phyloP scores from a whole-genome alignment of 2,797 vertebrate species.

The Chaunax sp. region DNA sequence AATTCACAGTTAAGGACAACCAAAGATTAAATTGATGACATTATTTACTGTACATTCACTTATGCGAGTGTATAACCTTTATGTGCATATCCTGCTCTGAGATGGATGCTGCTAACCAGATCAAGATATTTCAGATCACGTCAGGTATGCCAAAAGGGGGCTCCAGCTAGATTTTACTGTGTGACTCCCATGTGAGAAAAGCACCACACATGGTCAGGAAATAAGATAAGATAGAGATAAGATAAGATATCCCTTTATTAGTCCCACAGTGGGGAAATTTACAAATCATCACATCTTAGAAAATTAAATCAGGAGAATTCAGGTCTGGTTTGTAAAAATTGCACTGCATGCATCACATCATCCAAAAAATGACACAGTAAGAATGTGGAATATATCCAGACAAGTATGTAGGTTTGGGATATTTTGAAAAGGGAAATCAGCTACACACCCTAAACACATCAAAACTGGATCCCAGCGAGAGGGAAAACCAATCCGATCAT shows the following conservation, averaged over 20 bases:
- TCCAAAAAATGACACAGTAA: slow-evolving; percentile 42
- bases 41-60: too few species aligned
- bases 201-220: too few species aligned
- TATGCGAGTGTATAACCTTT: background rate
- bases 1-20: too few species aligned
- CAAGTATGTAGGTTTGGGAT: slow-evolving; percentile 46
- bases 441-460: slow-evolving; percentile 25
- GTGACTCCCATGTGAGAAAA: slow-evolving; percentile 39
- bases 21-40: too few species aligned
- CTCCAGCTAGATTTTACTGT: too few species aligned
- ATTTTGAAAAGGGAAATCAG: slow-evolving; percentile 33
- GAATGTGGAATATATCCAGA: slow-evolving; percentile 51
- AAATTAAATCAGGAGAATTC: slow-evolving; percentile 33
- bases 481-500: slow-evolving; percentile 54
- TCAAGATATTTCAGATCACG: background rate
- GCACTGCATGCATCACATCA: slow-evolving; percentile 44
- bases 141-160: too few species aligned
- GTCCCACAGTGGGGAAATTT: too few species aligned
- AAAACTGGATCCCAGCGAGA: slow-evolving; percentile 30
- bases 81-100: background rate
- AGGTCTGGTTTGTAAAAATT: slow-evolving; percentile 47
- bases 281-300: background rate
- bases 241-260: too few species aligned
- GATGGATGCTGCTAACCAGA: background rate
- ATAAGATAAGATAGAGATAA: slow-evolving; percentile 21